Conservation (phyloP, 2,888 invertebrate genomes). For the Eudasyphora cyanicolor region DNA sequence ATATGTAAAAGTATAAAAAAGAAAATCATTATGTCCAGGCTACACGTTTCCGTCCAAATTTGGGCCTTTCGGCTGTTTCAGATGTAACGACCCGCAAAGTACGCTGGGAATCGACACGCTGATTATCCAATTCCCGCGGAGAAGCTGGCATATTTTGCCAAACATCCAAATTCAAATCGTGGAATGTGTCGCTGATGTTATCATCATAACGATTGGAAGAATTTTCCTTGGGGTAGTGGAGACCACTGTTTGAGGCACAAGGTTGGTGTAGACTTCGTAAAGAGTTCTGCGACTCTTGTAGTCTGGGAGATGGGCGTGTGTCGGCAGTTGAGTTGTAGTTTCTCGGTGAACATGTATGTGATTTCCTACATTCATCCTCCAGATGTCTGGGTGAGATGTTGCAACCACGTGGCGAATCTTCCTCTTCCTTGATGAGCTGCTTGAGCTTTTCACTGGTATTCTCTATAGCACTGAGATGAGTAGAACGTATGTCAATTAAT, state of each 20-base stretch:
- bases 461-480: slow-evolving; percentile 76
- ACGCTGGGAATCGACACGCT: slow-evolving; percentile 68
- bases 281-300: neutral
- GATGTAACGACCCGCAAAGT: slow-evolving; percentile 72
- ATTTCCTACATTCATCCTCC: neutral
- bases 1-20: neutral
- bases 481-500: slow-evolving; percentile 73
- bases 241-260: neutral
- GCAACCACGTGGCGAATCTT: slow-evolving; percentile 59
- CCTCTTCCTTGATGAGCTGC: slow-evolving; percentile 72
- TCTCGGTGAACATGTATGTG: neutral
- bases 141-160: slow-evolving; percentile 67
- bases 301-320: neutral
- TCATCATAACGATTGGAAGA: neutral
- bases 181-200: slow-evolving; percentile 70
- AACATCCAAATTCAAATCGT: slow-evolving; percentile 75
- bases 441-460: slow-evolving; percentile 78
- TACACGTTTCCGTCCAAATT: slow-evolving; percentile 76
- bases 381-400: neutral
- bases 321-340: too few species aligned
- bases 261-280: neutral
- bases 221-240: slow-evolving; percentile 27
- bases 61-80: slow-evolving; percentile 70
- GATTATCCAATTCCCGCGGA: slow-evolving; percentile 63
- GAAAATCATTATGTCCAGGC: slow-evolving; percentile 73